Percentiles rank a stretch among this genome's conserved stretches.
phyloP scores from a whole-genome alignment of 2,797 vertebrate species.

The Chaetodon trifasciatus region DNA sequence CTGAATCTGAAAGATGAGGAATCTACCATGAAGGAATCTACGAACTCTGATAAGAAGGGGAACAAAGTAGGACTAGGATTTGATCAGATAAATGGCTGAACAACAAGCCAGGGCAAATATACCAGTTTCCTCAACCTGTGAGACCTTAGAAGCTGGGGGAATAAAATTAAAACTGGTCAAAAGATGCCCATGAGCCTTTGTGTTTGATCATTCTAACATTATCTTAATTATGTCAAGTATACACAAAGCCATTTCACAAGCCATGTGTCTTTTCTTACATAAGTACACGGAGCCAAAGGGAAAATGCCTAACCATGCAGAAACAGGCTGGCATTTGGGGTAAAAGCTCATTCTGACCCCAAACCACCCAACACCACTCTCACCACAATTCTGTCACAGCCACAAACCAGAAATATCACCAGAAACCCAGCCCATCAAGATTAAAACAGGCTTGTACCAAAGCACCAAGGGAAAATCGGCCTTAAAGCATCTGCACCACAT shows the following conservation, averaged over 20 bases:
- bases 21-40: constrained; percentile 39
- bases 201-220: neutral
- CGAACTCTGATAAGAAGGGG: constrained; percentile 12
- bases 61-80: constrained; percentile 25
- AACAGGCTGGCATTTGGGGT: constrained; percentile 38
- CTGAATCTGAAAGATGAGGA: constrained; percentile 6
- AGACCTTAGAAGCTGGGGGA: neutral
- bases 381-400: constrained; percentile 46
- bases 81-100: constrained; percentile 46
- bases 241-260: neutral
- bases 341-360: constrained; percentile 47
- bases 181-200: neutral
- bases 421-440: constrained; percentile 35
- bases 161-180: constrained; percentile 11
- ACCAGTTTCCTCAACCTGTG: neutral
- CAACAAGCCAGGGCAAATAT: constrained; percentile 2
- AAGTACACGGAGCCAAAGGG: neutral
- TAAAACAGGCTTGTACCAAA: constrained; percentile 36
- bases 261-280: constrained; percentile 12
- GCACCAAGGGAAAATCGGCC: constrained; percentile 16
- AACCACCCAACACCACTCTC: constrained; percentile 35
- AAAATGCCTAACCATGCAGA: constrained; percentile 40
- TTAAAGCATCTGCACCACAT: constrained; percentile 31
- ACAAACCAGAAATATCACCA: constrained; percentile 58
- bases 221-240: constrained; percentile 12